Evolutionary conservation across 1,140 invertebrate species (phyloP).

Genomic region (Achroia grisella): DNA sequence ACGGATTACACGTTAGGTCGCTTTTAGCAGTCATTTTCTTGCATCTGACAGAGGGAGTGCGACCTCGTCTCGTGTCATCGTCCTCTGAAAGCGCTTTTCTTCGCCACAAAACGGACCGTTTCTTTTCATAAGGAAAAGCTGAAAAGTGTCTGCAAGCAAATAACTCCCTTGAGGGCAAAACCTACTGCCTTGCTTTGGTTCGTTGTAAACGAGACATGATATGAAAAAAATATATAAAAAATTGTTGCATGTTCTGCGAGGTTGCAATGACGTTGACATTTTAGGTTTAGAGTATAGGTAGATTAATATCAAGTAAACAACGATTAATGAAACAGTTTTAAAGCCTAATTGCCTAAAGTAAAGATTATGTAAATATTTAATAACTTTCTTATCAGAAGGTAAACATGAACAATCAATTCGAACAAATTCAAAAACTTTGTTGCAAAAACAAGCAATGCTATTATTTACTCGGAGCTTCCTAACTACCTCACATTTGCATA

Average conservation of each 20-base stretch:
- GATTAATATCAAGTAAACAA: too few species aligned
- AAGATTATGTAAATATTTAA: too few species aligned
- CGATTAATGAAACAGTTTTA: too few species aligned
- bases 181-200: conserved; percentile 63
- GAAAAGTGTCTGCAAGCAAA: conserved; percentile 71
- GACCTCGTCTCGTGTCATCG: conserved; percentile 71
- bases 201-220: conserved; percentile 43
- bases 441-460: conserved; percentile 35
- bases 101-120: conserved; percentile 69
- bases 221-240: conserved; percentile 55
- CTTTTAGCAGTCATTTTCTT: conserved; percentile 60
- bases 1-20: conserved; percentile 64
- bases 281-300: too few species aligned
- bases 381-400: too few species aligned
- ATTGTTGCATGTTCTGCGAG: conserved; percentile 20
- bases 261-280: conserved; percentile 2
- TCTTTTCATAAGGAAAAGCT: conserved; percentile 71
- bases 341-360: too few species aligned
- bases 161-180: conserved; percentile 66
- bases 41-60: conserved; percentile 59
- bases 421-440: neutral
- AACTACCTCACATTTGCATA: conserved; percentile 55
- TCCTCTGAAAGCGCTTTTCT: conserved; percentile 72
- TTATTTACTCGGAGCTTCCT: conserved; percentile 32
- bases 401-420: too few species aligned